A percentile compares a stretch with the other conserved stretches of the same genome.
Conservation (phyloP, 2,113 vertebrate species). For the Reinhardtius hippoglossoides region DNA sequence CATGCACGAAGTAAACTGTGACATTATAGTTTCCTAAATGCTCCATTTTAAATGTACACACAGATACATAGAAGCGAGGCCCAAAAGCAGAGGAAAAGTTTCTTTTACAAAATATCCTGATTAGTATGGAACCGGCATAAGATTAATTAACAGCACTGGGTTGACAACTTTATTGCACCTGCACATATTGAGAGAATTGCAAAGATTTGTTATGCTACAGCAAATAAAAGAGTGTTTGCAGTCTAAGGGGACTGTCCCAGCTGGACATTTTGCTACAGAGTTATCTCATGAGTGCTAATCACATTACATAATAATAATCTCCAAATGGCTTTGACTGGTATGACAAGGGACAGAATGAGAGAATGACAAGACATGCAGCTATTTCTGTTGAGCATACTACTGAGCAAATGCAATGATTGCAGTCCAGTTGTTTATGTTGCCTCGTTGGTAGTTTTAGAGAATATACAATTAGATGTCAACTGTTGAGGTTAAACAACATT, state of each 20-base stretch:
- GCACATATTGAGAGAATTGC: no score
- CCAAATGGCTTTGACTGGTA: constrained; percentile 12
- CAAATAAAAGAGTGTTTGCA: constrained; percentile 10
- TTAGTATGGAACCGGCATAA: no score
- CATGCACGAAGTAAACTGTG: no score
- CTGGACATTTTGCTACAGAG: constrained; percentile 20
- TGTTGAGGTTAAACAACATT: neutral
- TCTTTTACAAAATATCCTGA: no score
- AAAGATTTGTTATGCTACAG: neutral
- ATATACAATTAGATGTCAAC: neutral
- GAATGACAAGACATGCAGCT: neutral
- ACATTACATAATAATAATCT: constrained; percentile 49
- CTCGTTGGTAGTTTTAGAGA: neutral
- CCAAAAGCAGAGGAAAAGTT: no score
- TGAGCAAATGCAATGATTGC: neutral
- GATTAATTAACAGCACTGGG: neutral
- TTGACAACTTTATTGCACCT: neutral
- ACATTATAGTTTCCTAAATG: no score
- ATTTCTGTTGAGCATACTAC: neutral
- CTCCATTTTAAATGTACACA: no score
- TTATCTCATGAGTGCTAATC: constrained; percentile 45
- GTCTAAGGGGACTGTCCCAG: neutral
- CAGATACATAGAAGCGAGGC: no score
- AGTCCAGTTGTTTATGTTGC: neutral
- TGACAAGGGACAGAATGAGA: constrained; percentile 19